A percentile compares a stretch with the other conserved stretches of the same genome.
Evolutionary conservation across 2,113 vertebrate genomes (phyloP).

Genomic region (Globicephala melas): DNA sequence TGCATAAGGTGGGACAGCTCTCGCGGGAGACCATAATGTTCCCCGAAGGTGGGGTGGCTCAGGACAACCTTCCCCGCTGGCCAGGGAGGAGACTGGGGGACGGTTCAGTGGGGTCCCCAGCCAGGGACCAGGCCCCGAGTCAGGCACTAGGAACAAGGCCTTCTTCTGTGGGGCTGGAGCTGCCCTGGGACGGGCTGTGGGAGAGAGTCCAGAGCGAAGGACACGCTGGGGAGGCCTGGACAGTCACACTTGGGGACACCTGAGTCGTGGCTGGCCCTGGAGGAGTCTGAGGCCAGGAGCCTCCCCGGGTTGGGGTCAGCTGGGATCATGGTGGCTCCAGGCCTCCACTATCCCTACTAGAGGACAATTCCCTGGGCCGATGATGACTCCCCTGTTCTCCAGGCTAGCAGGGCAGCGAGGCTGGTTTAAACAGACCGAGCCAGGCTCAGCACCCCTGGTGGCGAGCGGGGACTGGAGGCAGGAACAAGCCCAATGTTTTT

Average conservation of each 20-base stretch:
- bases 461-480: accelerated
- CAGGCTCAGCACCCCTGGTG: accelerated
- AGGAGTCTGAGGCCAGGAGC: neutral
- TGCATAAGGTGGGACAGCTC: accelerated
- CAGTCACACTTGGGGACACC: neutral
- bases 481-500: accelerated
- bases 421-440: accelerated
- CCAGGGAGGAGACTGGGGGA: neutral
- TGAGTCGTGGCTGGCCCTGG: too few species aligned
- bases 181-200: neutral
- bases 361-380: neutral
- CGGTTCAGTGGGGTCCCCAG: too few species aligned
- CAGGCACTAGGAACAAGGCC: neutral
- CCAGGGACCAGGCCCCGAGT: neutral
- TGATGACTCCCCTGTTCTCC: accelerated
- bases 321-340: neutral
- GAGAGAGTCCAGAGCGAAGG: too few species aligned
- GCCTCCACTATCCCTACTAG: neutral
- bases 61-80: neutral
- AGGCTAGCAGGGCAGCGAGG: accelerated
- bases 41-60: accelerated
- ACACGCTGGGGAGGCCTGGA: neutral
- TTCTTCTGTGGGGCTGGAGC: neutral
- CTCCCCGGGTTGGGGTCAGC: accelerated
- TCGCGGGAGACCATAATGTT: accelerated